Base-by-base conservation (phyloP, 2,888 invertebrate genomes). In the Clunio marinus region DNA sequence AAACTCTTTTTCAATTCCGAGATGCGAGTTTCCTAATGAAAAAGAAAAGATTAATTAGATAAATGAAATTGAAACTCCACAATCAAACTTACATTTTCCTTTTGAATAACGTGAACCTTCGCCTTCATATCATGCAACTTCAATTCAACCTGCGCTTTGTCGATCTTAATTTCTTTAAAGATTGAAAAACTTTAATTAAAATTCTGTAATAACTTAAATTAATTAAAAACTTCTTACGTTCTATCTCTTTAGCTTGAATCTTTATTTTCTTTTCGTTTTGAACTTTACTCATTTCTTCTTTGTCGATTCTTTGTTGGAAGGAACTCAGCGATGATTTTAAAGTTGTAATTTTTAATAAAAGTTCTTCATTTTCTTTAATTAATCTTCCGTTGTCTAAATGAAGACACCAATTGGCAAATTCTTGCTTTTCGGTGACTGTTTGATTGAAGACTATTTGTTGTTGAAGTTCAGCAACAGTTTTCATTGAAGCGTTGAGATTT, bases 61-160 rank as follows among this genome's bases (percentile, higher is more conserved):
- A n/a, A n/a, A n/a, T n/a, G n/a, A n/a, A n/a, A n/a, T n/a, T n/a
- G n/a, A n/a, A n/a, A n/a, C n/a, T n/a, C n/a, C n/a, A n/a, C n/a
- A n/a, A n/a, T 20, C 2, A 15, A 8, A 27, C 66, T 55, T 51
- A 66, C 66, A 35, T 45, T 63, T 20, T 63, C 63, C 25, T 63
- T 25, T 27, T 63, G 63, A 5, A 25, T 25, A n/a, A 45, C 15
- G 4, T 41, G 4, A 20, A 63, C 3, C 17, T 37, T 4, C 7
- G 45, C 17, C 24, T 46, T 63, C 27, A 15, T 25, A 7, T 15
- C 41, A 45, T 27, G 24, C 8, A n/a, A 46, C 2, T 63, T 45
- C 46, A 15, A 25, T 45, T 27, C 57, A 1, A n/a, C 8, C 22
- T 57, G 2, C n/a, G 25, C 25, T 27, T 27, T 24, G 2, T 45